Evolutionary conservation across 2,797 vertebrate species (phyloP).

Genomic region (Malurus leucopterus): DNA sequence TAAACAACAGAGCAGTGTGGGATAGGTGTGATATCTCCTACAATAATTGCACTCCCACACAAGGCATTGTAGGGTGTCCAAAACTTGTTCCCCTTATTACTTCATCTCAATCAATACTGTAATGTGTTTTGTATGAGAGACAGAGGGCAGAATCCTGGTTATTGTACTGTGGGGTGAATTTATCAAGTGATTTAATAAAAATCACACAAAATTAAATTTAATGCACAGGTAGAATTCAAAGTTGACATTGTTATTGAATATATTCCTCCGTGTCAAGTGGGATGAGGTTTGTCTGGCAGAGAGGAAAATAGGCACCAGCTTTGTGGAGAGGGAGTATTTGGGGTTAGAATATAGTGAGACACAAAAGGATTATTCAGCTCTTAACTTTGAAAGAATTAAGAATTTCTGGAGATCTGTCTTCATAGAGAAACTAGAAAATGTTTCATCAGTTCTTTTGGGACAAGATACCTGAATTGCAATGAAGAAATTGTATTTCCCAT

Average conservation of each 20-base stretch:
- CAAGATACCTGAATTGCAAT: neutral
- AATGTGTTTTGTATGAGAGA: neutral
- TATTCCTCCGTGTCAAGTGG: neutral
- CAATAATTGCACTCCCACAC: conserved; percentile 39
- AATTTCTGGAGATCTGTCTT: neutral
- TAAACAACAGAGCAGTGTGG: conserved; percentile 2
- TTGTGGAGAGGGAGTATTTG: neutral
- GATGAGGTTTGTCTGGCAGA: neutral
- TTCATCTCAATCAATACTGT: conserved; percentile 1
- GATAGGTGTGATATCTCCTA: neutral
- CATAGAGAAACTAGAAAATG: neutral
- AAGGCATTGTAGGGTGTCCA: neutral
- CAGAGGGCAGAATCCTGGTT: neutral
- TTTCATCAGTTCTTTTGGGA: neutral
- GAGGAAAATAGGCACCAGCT: neutral
- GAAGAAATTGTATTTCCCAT: neutral
- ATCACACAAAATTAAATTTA: neutral
- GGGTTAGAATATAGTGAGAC: neutral
- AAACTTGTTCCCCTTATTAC: conserved; percentile 16
- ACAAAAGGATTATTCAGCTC: neutral
- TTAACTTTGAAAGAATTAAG: neutral
- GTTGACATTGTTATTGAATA: neutral
- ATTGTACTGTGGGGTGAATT: neutral
- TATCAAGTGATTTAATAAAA: neutral
- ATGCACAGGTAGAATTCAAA: neutral